Evolutionary conservation across 2,113 vertebrate genomes (phyloP), one percentile per base, ranked within the genome.

Genomic region (western clawed frog (Xenopus tropicalis)): DNA sequence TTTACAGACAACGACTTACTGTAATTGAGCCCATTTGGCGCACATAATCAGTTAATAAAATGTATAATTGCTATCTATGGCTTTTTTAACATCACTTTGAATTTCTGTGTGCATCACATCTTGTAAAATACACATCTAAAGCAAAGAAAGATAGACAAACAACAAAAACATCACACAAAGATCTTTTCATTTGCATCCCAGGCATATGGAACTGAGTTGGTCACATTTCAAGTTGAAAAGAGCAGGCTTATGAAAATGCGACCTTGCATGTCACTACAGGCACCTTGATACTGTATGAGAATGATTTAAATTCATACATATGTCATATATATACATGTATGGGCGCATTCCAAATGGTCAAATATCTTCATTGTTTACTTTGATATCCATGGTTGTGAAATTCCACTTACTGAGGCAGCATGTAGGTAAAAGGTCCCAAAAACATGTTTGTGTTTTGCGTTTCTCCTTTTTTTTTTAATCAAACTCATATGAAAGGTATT

Each of bases 11-110:
- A 37, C n/a, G n/a, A n/a, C n/a, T n/a, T n/a, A n/a, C n/a, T n/a
- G n/a, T 37, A 37, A 37, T 37, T 37, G 6, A 37, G 29, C 6
- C 29, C 29, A 37, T 37, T 37, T 3, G 29, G 29, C 29, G 6
- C 6, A 37, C 29, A 37, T 1, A 6, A 6, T 37, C 5, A 37
- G 29, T 37, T 37, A 37, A 37, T 37, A 37, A 37, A 37, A 5
- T 37, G 29, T 37, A 37, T 5, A 37, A 37, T 11, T 74, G 80
- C 79, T 78, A 58, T 80, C 74, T 85, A 86, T 77, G 80, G 79
- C 84, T 88, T 85, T 83, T 83, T 87, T 88, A 80, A 84, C 77
- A 86, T 80, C 51, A 42, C 20, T 64, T 43, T 42, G 23, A 52
- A 20, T 68, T 74, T 37, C 29, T 8, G 29, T 37, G 29, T 62